A percentile compares a stretch with the other conserved stretches of the same genome.
Evolutionary conservation across 2,113 vertebrate genomes (phyloP).

Genomic region (Aythya baeri): DNA sequence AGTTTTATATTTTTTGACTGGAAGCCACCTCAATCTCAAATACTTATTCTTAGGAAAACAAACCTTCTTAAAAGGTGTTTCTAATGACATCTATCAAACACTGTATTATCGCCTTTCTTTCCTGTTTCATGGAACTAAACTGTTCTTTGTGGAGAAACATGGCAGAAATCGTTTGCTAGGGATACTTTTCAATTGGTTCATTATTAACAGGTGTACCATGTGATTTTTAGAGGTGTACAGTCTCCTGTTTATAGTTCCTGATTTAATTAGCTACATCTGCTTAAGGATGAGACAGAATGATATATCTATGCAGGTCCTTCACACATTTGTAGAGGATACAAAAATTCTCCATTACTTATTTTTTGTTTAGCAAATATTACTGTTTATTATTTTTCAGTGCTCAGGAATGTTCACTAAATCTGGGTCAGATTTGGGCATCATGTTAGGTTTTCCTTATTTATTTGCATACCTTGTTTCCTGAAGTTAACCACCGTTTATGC

Average conservation of each 20-base stretch:
- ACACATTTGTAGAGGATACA: background rate
- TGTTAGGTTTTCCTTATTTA: background rate
- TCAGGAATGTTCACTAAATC: background rate
- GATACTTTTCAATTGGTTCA: constrained; percentile 3
- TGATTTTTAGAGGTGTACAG: constrained; percentile 28
- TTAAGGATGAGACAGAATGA: background rate
- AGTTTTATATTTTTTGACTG: background rate
- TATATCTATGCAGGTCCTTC: background rate
- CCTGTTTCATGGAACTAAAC: background rate
- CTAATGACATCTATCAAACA: background rate
- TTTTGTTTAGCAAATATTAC: background rate
- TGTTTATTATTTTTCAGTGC: background rate
- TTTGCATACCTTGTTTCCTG: background rate
- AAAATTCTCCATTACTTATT: background rate
- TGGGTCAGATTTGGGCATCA: background rate
- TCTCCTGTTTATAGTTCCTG: constrained; percentile 46
- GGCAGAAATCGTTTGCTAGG: constrained; percentile 8
- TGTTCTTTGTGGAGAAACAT: background rate
- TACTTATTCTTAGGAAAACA: background rate
- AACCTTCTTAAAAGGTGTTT: background rate
- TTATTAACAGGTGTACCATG: constrained; percentile 45
- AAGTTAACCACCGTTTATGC: background rate
- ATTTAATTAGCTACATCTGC: constrained; percentile 52
- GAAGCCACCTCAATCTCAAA: background rate
- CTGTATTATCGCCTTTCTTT: background rate